Base-by-base conservation (phyloP, 2,888 invertebrate genomes). In the Drosophila helvetica region DNA sequence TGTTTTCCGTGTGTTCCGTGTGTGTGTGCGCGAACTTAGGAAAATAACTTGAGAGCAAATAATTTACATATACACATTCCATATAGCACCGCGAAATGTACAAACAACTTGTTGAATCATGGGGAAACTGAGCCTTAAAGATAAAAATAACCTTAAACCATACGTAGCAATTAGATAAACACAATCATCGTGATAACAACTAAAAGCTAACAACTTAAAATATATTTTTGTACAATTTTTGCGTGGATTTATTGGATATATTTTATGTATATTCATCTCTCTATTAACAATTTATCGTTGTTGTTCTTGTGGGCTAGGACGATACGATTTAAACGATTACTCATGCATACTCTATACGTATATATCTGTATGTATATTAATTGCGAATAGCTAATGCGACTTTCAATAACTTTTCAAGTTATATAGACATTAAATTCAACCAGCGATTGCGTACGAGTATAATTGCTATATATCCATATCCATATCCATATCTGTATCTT, bases 51-150 rank as follows among this genome's bases (percentile, higher is more conserved):
- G 45, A 48, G 46, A 18, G n/a, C 46, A 52, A 55, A 62, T 62
- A 72, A 62, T 71, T 19, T 72, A 73, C 55, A 73, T 76, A 64
- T 73, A 72, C 74, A 70, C 82, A 68, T 74, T 38, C 73, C 70
- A 88, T 89, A 85, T 85, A 85, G 89, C 85, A 85, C 85, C 85
- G 85, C 83, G 89, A 83, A 86, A 83, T 86, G 65, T 88, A 83
- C 80, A 88, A 83, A 79, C 74, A 60, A 88, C 68, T 71, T 77
- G 53, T 56, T 64, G 73, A 69, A 70, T 67, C 38, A 50, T 57
- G 22, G 62, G 15, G 62, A 12, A 77, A 74, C 80, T 80, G 80
- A 83, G 56, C 51, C 63, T 64, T 80, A 87, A 78, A 75, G 65
- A 74, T 48, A 48, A 69, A 69, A 46, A 67, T 19, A 79, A 82